Evolutionary conservation across 2,797 vertebrate species (phyloP).

Genomic region (Xyrichtys novacula): DNA sequence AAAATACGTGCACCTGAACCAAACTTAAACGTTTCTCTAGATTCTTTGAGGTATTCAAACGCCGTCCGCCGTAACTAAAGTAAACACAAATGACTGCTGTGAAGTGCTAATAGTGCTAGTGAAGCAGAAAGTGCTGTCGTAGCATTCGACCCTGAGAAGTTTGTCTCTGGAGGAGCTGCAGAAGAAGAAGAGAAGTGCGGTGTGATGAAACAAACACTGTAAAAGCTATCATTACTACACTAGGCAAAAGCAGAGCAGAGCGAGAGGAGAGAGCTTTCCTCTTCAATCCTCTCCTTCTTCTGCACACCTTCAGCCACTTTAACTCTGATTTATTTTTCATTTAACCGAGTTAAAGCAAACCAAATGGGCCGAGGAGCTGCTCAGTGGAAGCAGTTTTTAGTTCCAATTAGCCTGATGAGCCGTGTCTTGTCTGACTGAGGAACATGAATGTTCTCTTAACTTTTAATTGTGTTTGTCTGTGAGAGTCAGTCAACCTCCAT

Average conservation of each 20-base stretch:
- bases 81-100: neutral
- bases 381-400: conserved; percentile 28
- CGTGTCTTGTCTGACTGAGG: conserved; percentile 35
- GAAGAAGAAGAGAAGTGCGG: neutral
- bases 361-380: conserved; percentile 35
- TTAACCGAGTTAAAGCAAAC: conserved; percentile 31
- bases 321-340: conserved; percentile 32
- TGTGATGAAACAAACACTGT: neutral
- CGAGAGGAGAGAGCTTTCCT: neutral
- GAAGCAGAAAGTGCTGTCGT: neutral
- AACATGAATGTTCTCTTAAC: conserved; percentile 34
- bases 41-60: too few species aligned
- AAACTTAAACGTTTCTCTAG: too few species aligned
- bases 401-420: conserved; percentile 52
- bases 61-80: neutral
- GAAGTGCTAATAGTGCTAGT: neutral
- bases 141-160: neutral
- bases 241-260: neutral
- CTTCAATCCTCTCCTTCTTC: neutral
- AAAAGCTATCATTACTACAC: neutral
- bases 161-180: conserved; percentile 4
- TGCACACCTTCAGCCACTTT: conserved; percentile 22
- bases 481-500: conserved; percentile 32
- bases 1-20: too few species aligned
- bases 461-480: conserved; percentile 57